Conservation (phyloP, 2,888 invertebrate genomes). For the Pollenia griseotomentosa region DNA sequence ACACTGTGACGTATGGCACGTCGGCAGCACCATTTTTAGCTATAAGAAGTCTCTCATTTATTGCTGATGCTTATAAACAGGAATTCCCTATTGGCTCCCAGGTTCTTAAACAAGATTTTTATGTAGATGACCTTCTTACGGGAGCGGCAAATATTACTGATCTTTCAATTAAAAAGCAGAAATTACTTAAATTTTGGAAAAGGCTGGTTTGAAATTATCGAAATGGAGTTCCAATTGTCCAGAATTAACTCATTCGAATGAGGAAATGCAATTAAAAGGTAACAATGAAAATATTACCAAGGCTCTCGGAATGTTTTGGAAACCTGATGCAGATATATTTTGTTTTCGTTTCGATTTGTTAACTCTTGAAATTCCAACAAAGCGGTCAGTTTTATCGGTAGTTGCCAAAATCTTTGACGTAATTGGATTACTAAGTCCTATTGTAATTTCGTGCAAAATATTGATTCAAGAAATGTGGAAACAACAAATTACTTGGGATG, state of each 20-base stretch:
- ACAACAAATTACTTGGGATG: slow-evolving; percentile 63
- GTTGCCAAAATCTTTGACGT: no score
- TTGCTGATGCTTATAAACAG: neutral
- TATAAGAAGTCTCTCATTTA: neutral
- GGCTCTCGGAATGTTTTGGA: slow-evolving; percentile 38
- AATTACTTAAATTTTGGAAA: slow-evolving; percentile 24
- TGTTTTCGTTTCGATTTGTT: slow-evolving; percentile 47
- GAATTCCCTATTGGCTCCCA: neutral
- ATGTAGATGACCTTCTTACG: neutral
- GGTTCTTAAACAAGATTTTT: neutral
- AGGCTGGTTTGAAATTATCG: slow-evolving; percentile 4
- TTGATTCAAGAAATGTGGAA: slow-evolving; percentile 46
- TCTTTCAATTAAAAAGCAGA: slow-evolving; percentile 34
- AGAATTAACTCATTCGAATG: neutral
- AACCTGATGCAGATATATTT: slow-evolving; percentile 6
- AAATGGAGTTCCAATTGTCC: slow-evolving; percentile 18
- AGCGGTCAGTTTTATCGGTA: neutral
- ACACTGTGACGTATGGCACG: neutral
- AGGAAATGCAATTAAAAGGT: neutral
- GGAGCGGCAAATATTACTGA: neutral
- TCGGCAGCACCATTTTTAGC: slow-evolving; percentile 6
- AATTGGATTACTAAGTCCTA: no score
- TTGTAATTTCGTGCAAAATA: no score
- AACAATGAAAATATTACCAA: slow-evolving; percentile 20
- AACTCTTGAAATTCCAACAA: slow-evolving; percentile 31